Conservation (phyloP, 2,888 invertebrate species). For the Carpatolechia fugitivella region DNA sequence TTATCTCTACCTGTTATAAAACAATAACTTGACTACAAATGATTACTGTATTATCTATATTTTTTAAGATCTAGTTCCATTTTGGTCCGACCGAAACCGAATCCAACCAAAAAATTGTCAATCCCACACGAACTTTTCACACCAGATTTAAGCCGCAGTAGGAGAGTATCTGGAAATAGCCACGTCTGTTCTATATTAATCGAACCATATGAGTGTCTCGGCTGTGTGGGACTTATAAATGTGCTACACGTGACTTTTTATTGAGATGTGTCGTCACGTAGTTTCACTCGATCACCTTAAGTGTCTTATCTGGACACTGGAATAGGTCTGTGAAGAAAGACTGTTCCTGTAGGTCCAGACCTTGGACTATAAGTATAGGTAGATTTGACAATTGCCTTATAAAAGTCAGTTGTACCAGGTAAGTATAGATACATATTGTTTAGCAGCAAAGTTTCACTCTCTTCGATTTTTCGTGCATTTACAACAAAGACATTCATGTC, state of each 20-base stretch:
- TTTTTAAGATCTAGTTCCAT: too few relatives aligned
- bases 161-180: conserved; percentile 38
- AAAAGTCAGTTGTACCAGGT: too few relatives aligned
- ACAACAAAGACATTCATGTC: not conserved
- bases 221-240: conserved; percentile 29
- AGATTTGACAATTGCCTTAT: too few relatives aligned
- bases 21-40: too few relatives aligned
- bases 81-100: too few relatives aligned
- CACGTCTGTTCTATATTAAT: conserved; percentile 30
- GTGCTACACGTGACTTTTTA: conserved; percentile 31
- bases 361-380: too few relatives aligned
- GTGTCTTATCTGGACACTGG: conserved; percentile 6
- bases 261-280: conserved; percentile 18
- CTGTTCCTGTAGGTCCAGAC: not conserved
- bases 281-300: conserved; percentile 15
- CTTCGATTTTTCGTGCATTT: not conserved
- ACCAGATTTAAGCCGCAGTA: not conserved
- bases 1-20: too few relatives aligned
- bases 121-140: not conserved
- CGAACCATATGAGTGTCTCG: conserved; percentile 24
- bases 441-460: not conserved
- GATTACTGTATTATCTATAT: too few relatives aligned
- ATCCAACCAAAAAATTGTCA: not conserved
- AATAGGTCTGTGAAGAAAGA: not conserved
- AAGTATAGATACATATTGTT: too few relatives aligned